Conservation (phyloP, 2,888 invertebrate genomes). For the Drosophila tanythrix region DNA sequence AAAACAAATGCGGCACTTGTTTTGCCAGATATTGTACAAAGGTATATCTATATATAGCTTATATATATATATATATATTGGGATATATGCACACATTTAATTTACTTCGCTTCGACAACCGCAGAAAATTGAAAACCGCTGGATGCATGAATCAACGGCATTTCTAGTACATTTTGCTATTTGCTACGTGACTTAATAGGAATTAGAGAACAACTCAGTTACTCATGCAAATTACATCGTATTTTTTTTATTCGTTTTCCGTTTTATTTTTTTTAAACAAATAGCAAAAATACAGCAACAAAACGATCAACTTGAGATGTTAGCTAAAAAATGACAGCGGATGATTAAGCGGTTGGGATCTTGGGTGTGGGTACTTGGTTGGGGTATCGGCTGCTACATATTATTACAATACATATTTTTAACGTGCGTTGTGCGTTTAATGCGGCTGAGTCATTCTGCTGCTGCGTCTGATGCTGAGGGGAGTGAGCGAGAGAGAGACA, state of each 20-base stretch:
- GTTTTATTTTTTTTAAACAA: not conserved
- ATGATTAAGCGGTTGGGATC: slow-evolving; percentile 35
- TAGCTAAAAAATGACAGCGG: slow-evolving; percentile 15
- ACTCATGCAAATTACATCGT: slow-evolving; percentile 25
- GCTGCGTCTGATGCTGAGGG: not conserved
- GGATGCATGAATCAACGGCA: slow-evolving; percentile 52
- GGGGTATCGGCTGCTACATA: not conserved
- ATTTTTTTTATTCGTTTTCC: slow-evolving; percentile 1
- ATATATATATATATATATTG: not conserved
- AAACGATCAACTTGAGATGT: slow-evolving; percentile 8
- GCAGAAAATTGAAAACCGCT: slow-evolving; percentile 33
- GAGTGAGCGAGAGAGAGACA: not conserved
- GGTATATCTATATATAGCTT: not conserved
- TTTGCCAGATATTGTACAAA: slow-evolving; percentile 30
- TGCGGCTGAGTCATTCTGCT: slow-evolving; percentile 35
- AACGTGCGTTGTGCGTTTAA: slow-evolving; percentile 25
- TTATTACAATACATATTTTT: slow-evolving; percentile 24
- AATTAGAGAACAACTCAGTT: slow-evolving; percentile 26
- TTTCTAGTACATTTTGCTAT: slow-evolving; percentile 1
- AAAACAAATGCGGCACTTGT: slow-evolving; percentile 52
- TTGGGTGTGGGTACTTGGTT: slow-evolving; percentile 2
- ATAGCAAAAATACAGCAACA: slow-evolving; percentile 9
- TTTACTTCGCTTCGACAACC: slow-evolving; percentile 21
- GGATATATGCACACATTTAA: slow-evolving; percentile 2
- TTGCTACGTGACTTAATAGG: slow-evolving; percentile 61